phyloP scores from a whole-genome alignment of 2,888 invertebrate species.

The Ectemnius cavifrons region DNA sequence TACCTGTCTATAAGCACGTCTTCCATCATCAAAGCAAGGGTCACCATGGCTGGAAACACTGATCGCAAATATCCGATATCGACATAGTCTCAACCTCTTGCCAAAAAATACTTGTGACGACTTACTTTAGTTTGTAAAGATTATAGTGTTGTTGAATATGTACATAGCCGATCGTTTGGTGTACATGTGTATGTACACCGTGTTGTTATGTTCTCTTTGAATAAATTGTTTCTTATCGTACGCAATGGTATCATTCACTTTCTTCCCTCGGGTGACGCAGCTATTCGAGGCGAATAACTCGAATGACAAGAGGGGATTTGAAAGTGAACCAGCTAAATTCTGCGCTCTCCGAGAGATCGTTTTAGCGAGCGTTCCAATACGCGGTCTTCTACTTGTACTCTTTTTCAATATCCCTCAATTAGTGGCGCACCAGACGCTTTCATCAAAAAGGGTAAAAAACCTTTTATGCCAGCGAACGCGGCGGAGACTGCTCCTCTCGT shows the following conservation, averaged over 20 bases:
- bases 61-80: constrained; percentile 20
- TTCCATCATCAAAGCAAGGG: constrained; percentile 72
- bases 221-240: constrained; percentile 46
- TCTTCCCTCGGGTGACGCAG: constrained; percentile 8
- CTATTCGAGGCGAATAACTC: not conserved
- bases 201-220: constrained; percentile 39
- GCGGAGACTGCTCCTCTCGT: too few species aligned
- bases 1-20: constrained; percentile 80
- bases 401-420: constrained; percentile 29
- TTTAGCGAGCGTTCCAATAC: constrained; percentile 20
- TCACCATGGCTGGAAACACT: constrained; percentile 68
- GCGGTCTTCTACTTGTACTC: constrained; percentile 28
- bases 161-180: constrained; percentile 55
- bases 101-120: constrained; percentile 45
- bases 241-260: constrained; percentile 11
- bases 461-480: too few species aligned
- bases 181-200: not conserved
- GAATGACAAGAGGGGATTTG: constrained; percentile 38
- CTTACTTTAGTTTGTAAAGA: constrained; percentile 17
- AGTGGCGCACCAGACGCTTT: not conserved
- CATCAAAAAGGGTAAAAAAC: too few species aligned
- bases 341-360: constrained; percentile 4
- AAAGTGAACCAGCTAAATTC: constrained; percentile 34
- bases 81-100: constrained; percentile 10
- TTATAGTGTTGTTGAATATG: constrained; percentile 39